Conservation (phyloP, 1,140 invertebrate species). For the Parapsyche elsis region DNA sequence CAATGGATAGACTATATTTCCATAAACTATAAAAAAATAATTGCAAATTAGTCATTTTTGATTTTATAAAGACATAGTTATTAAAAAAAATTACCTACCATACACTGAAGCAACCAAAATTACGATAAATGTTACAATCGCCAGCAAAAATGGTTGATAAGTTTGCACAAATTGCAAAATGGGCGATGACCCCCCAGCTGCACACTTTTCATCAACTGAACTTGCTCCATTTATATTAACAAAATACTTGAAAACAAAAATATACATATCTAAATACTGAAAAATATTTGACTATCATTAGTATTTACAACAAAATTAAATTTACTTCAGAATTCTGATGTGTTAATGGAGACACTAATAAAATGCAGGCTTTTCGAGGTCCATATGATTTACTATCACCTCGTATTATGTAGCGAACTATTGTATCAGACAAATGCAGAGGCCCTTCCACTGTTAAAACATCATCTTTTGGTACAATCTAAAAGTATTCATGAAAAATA, state of each 20-base stretch:
- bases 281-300: not conserved
- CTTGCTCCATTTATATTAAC: constrained; percentile 33
- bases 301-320: not conserved
- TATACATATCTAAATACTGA: not conserved
- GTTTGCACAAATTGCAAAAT: constrained; percentile 37
- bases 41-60: not conserved
- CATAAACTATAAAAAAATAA: constrained; percentile 32
- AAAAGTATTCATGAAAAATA: constrained; percentile 9
- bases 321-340: constrained; percentile 48
- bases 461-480: constrained; percentile 33
- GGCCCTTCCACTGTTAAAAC: constrained; percentile 41
- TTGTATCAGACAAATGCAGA: constrained; percentile 23
- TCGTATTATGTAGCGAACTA: constrained; percentile 36
- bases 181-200: constrained; percentile 34
- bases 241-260: constrained; percentile 27
- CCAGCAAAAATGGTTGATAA: constrained; percentile 34
- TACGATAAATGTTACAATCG: constrained; percentile 3
- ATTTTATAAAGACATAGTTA: constrained; percentile 1
- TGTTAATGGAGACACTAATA: constrained; percentile 45
- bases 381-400: not conserved
- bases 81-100: constrained; percentile 24
- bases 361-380: not conserved
- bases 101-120: constrained; percentile 33
- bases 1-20: constrained; percentile 26
- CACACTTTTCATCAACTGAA: constrained; percentile 13